Percentiles rank a stretch among this genome's conserved stretches.
Evolutionary conservation across 2,797 vertebrate species (phyloP).

Genomic region (Schizopygopsis pylzovi): DNA sequence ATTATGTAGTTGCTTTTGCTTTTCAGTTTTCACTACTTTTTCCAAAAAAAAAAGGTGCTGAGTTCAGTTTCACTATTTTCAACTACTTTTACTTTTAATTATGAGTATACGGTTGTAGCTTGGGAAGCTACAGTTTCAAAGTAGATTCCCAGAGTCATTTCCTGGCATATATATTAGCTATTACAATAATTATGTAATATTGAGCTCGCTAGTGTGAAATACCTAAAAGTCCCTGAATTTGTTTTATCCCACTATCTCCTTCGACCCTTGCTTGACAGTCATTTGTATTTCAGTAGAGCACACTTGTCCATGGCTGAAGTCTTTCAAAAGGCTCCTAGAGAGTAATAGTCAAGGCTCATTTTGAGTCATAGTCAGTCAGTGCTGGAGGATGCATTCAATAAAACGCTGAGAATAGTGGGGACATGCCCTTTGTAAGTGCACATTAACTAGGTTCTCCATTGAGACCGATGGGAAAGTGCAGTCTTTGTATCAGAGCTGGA

Average conservation of each 20-base stretch:
- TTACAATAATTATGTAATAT: neutral
- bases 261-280: neutral
- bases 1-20: neutral
- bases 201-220: neutral
- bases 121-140: neutral
- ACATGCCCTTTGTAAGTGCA: constrained; percentile 20
- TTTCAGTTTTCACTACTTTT: neutral
- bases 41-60: no score
- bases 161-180: neutral
- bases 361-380: neutral
- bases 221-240: neutral
- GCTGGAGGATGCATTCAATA: constrained; percentile 6
- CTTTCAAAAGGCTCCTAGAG: constrained; percentile 10
- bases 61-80: neutral
- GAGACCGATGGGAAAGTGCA: constrained; percentile 11
- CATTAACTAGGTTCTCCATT: constrained; percentile 21
- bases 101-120: neutral
- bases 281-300: neutral
- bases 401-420: neutral
- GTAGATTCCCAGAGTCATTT: neutral
- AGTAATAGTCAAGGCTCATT: constrained; percentile 3
- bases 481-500: constrained; percentile 16
- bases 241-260: neutral
- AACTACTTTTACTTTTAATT: neutral
- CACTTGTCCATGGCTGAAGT: neutral